Percentiles rank a stretch among this genome's conserved stretches.
These are phyloP conservation scores for human (Homo sapiens) DNA, from an alignment of 2,113 vertebrate genomes.

Conservation along the genomic window GRCh38 chr17:43528501-43529000, in stretches of 20 bases:
- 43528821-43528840: not conserved
- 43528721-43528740: constrained; percentile 99
- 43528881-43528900: not conserved
- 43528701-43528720: constrained; percentile 98
- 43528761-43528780: not conserved
- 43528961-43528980: not conserved
- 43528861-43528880: not conserved
- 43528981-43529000: not conserved
- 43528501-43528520: constrained; percentile 74
- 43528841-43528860: not conserved
- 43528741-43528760: constrained; percentile 84
- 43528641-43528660: constrained; percentile 91
- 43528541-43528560: constrained; percentile 90
- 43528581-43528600: constrained; percentile 90
- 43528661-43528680: constrained; percentile 96
- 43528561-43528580: constrained; percentile 87
- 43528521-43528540: constrained; percentile 94
- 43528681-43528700: constrained; percentile 96
- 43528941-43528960: not conserved
- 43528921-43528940: not conserved
- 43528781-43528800: not conserved
- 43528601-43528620: constrained; percentile 97
- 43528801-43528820: not conserved
- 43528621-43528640: constrained; percentile 94
- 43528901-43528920: not conserved